These are phyloP conservation scores for Spinibarbus caldwelli DNA, from an alignment of 2,797 vertebrate genomes.

Conservation along the genomic window DNA sequence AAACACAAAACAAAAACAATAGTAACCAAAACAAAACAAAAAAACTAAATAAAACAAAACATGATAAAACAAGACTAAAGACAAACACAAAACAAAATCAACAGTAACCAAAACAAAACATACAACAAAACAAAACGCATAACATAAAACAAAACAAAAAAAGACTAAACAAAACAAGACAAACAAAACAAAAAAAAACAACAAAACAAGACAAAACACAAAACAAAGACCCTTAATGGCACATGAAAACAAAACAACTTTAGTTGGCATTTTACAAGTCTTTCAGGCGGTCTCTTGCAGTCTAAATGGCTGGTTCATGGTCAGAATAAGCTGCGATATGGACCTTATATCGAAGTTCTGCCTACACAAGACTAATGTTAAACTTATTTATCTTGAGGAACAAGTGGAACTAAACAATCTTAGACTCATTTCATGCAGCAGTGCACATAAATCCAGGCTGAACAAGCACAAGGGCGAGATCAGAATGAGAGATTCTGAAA, in stretches of 20 bases:
- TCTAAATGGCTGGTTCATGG: background rate
- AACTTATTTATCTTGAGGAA: slow-evolving; percentile 20
- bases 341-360: slow-evolving; percentile 38
- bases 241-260: background rate
- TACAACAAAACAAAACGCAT: no score
- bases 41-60: no score
- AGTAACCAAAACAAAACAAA: background rate
- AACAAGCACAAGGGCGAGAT: slow-evolving; percentile 56
- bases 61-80: no score
- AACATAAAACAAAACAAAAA: no score
- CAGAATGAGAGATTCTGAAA: slow-evolving; percentile 49
- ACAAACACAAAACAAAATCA: no score
- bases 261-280: background rate
- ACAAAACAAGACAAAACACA: no score
- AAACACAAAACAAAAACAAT: no score
- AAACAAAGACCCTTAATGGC: background rate
- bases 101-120: no score
- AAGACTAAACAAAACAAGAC: no score
- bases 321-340: slow-evolving; percentile 61
- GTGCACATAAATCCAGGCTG: slow-evolving; percentile 20
- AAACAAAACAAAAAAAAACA: no score
- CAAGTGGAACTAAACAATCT: slow-evolving; percentile 25
- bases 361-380: slow-evolving; percentile 12
- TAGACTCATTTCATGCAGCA: slow-evolving; percentile 54
- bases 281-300: background rate